Evolutionary conservation across 2,113 vertebrate genomes (phyloP), one percentile per base, ranked within the genome.

Genomic region (Gallinago jamesoni): DNA sequence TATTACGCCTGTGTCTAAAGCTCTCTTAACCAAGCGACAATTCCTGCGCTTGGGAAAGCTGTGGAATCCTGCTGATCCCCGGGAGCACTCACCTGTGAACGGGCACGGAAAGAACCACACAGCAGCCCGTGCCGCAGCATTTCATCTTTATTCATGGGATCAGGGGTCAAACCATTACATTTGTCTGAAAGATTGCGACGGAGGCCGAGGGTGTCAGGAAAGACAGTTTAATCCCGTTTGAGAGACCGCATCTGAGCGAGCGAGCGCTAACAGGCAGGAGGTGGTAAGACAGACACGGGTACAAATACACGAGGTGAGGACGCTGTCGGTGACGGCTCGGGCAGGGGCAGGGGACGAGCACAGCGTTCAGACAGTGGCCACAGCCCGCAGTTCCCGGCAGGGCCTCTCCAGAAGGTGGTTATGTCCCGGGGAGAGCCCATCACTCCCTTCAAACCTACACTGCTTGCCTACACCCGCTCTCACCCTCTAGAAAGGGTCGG

Each of bases 61-160:
- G 24, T 25, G 43, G 85, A 53, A 67, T 12, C 5, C 68, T 15
- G 33, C 53, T 52, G 66, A 55, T 56, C 67, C 9, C 23, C 8
- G 8, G 52, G 27, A 55, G 28, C 53, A 55, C 53, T 55, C 64
- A 64, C 7, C 56, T 10, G 33, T 10, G 6, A 66, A 6, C 0
- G 21, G 52, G 8, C 37, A 48, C 0, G 0, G 57, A 62, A 88
- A 82, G 55, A 76, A 84, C 41, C 43, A 73, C 57, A 66, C 10
- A 11, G 1, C 20, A 9, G 30, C 45, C 57, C 41, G 69, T 1
- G 0, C 11, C 31, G 52, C 14, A 64, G 55, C 82, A 59, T 84
- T 78, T 63, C 77, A 88, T 89, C 82, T 97, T 97, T 97, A 97
- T 96, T 97, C 64, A 53, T 48, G 72, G 70, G 67, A 94, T 88